These are phyloP conservation scores for Aptenodytes patagonicus DNA, from an alignment of 2,113 vertebrate genomes.

Conservation along the genomic window DNA sequence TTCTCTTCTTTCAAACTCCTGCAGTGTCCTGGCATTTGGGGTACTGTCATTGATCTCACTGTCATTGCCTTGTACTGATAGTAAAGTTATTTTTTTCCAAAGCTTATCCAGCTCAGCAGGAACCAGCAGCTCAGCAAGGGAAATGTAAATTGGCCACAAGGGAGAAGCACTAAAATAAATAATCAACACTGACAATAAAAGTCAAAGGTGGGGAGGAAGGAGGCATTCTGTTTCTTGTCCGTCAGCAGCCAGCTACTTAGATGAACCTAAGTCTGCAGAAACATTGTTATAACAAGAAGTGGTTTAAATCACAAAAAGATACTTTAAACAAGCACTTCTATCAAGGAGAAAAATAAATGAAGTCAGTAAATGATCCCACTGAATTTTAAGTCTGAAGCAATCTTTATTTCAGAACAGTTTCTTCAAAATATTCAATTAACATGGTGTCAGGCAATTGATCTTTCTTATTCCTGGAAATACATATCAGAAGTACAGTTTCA, in stretches of 20 bases:
- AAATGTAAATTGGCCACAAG: neutral
- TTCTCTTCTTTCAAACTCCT: slow-evolving; percentile 24
- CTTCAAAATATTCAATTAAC: neutral
- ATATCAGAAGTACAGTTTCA: neutral
- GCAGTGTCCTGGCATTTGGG: neutral
- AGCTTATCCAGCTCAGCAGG: slow-evolving; percentile 37
- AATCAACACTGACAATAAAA: slow-evolving; percentile 47
- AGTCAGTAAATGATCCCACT: neutral
- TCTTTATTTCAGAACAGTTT: neutral
- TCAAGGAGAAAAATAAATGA: neutral
- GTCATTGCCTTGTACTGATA: slow-evolving; percentile 11
- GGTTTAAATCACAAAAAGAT: neutral
- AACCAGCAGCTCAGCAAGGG: slow-evolving; percentile 15
- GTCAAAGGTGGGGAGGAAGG: slow-evolving; percentile 44
- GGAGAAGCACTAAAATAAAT: slow-evolving; percentile 54
- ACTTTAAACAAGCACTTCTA: neutral
- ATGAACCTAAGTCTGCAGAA: neutral
- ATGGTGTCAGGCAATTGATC: neutral
- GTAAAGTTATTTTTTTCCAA: slow-evolving; percentile 52
- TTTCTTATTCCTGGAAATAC: neutral
- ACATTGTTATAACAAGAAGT: neutral
- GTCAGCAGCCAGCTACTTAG: neutral
- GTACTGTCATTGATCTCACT: neutral
- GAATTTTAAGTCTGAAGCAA: neutral
- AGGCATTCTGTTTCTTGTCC: neutral